Conservation (phyloP, 2,113 vertebrate species). For the Lipotes vexillifer region DNA sequence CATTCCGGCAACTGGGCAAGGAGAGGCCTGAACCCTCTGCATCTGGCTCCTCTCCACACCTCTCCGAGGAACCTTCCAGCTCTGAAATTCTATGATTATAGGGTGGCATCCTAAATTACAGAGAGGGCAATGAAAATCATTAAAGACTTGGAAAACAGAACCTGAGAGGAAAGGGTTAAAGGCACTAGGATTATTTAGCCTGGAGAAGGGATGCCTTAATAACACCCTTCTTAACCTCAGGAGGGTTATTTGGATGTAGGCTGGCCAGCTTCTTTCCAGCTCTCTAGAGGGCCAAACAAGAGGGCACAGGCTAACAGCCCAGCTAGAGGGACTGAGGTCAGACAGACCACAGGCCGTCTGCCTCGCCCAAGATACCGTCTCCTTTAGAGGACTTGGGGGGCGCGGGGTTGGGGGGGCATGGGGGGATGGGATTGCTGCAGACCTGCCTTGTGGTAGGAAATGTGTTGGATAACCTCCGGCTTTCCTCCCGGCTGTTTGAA, state of each 20-base stretch:
- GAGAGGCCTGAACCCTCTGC: neutral
- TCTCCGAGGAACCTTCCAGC: neutral
- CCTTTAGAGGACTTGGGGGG: neutral
- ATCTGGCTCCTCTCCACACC: neutral
- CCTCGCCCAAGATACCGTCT: neutral
- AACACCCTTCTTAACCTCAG: neutral
- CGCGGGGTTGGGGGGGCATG: neutral
- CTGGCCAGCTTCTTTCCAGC: neutral
- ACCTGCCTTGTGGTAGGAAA: neutral
- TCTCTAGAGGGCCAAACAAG: neutral
- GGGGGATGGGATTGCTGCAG: neutral
- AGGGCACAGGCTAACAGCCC: neutral
- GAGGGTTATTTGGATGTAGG: neutral
- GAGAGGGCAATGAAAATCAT: constrained; percentile 26
- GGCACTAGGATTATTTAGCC: constrained; percentile 20
- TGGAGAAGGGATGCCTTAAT: neutral
- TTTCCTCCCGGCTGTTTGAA: neutral
- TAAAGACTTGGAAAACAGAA: constrained; percentile 38
- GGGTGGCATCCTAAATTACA: neutral
- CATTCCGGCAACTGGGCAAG: fast-evolving
- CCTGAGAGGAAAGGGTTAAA: constrained; percentile 44
- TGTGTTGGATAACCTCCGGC: neutral
- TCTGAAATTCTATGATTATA: constrained; percentile 21
- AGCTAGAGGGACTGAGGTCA: neutral
- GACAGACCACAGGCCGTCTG: neutral